A percentile compares a stretch with the other conserved stretches of the same genome.
phyloP scores from a whole-genome alignment of 1,140 invertebrate genomes.

The Aphidius gifuensis region DNA sequence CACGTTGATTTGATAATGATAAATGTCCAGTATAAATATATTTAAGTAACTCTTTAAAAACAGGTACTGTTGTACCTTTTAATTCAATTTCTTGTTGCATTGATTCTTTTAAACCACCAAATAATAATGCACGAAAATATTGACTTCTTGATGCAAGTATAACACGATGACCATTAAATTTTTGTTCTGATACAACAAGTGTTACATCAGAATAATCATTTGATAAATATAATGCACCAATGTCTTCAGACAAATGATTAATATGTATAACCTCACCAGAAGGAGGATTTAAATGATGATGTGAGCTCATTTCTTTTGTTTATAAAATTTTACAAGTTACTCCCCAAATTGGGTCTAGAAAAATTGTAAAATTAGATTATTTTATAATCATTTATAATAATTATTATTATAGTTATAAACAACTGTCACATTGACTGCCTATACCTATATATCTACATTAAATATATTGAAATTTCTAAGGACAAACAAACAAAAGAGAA shows the following conservation, averaged over 20 bases:
- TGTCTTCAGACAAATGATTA: conserved; percentile 66
- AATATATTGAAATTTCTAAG: no score
- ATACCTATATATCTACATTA: no score
- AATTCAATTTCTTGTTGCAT: conserved; percentile 77
- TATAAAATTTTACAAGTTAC: conserved; percentile 20
- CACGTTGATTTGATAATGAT: conserved; percentile 75
- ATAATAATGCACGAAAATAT: conserved; percentile 89
- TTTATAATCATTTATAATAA: no score
- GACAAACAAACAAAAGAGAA: no score
- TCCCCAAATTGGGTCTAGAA: conserved; percentile 54
- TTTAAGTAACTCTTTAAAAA: conserved; percentile 86
- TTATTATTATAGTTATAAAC: no score
- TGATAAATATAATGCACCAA: conserved; percentile 79
- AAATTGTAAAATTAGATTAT: no score
- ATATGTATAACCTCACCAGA: conserved; percentile 42
- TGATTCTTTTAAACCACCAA: conserved; percentile 88
- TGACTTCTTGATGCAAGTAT: conserved; percentile 91
- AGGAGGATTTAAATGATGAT: conserved; percentile 41
- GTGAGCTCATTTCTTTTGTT: conserved; percentile 38
- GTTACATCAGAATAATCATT: conserved; percentile 90
- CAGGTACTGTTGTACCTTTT: conserved; percentile 77
- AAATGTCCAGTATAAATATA: conserved; percentile 95
- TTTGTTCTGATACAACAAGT: conserved; percentile 79
- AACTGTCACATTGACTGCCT: no score
- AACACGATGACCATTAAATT: conserved; percentile 84